phyloP scores from a whole-genome alignment of 64 coral and sea anemone species.

The Anthopleura sola region DNA sequence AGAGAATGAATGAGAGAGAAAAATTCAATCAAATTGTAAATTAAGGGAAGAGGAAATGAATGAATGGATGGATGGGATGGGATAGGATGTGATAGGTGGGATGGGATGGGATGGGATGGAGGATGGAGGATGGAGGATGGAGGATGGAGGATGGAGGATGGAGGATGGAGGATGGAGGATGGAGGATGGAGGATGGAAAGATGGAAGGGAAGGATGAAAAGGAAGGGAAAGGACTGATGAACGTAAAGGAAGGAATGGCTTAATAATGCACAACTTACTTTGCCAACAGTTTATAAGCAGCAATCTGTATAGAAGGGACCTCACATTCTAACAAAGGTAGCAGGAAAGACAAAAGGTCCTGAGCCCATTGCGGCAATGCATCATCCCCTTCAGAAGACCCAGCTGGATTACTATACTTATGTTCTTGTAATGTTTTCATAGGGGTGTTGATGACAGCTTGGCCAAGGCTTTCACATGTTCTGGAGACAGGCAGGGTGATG shows the following conservation, averaged over 20 bases:
- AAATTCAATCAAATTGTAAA: too few relatives aligned
- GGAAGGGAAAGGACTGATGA: too few relatives aligned
- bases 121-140: too few relatives aligned
- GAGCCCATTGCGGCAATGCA: slow-evolving; percentile 41
- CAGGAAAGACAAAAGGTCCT: slow-evolving; percentile 26
- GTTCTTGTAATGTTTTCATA: slow-evolving; percentile 32
- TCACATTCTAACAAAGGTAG: slow-evolving; percentile 60
- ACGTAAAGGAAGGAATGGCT: background rate
- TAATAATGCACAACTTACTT: slow-evolving; percentile 47
- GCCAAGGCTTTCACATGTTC: slow-evolving; percentile 61
- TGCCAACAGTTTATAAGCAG: slow-evolving; percentile 52
- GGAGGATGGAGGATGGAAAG: too few relatives aligned
- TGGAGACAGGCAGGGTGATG: slow-evolving; percentile 30
- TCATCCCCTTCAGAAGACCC: background rate
- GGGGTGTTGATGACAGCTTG: slow-evolving; percentile 53
- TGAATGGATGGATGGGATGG: background rate
- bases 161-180: too few relatives aligned
- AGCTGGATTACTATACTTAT: slow-evolving; percentile 21
- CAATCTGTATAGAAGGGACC: slow-evolving; percentile 56
- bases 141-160: too few relatives aligned
- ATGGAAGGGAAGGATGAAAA: too few relatives aligned
- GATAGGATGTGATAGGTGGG: too few relatives aligned
- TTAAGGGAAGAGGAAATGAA: background rate
- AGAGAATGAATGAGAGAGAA: too few relatives aligned
- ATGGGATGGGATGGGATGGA: too few relatives aligned